Evolutionary conservation across 2,888 invertebrate species (phyloP), one percentile per base, ranked within the genome.

Genomic region (Latheticus oryzae): DNA sequence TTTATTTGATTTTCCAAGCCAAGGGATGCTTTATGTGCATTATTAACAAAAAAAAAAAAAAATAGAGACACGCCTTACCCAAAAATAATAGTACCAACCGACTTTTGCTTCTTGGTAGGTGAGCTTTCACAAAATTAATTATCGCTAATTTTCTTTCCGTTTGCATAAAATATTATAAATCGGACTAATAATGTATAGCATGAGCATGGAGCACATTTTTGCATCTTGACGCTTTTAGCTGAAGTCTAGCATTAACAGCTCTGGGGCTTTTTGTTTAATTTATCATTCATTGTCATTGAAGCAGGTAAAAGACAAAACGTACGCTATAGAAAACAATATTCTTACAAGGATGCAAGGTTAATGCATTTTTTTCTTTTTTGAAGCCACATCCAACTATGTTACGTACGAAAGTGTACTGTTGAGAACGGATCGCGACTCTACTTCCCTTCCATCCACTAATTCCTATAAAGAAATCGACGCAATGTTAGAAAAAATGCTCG

Each of bases 401-500:
- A 73, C 76, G 42, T 76, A 76, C 63, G 77, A 77, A 76, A 77
- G 74, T 65, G 75, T 73, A 62, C 69, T 76, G 62, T 70, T 75
- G 62, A 62, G 64, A 50, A 59, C 72, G 54, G 70, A 71, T 71
- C 67, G 70, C 69, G 24, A 72, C 71, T 73, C 65, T 61, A 61
- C 57, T 51, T 45, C 19, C 47, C 37, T 48, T 54, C 57, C 43
- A 51, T 16, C 30, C 19, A 28, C 45, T 45, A 50, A 40, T 13
- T 77, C 77, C 12, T 78, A 79, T 52, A 72, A 74, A 33, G 73
- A 80, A 67, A 77, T 80, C 24, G 78, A 79, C 51, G 75, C 71
- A 3, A 76, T 79, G 68, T 64, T 80, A 21, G 79, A 80, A 43
- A 72, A 73, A 48, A 79, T 80, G 76, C 64, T 80, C 13, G 65